Base-by-base conservation (phyloP, 92 coral and sea anemone genomes). In the Siderastrea siderea region DNA sequence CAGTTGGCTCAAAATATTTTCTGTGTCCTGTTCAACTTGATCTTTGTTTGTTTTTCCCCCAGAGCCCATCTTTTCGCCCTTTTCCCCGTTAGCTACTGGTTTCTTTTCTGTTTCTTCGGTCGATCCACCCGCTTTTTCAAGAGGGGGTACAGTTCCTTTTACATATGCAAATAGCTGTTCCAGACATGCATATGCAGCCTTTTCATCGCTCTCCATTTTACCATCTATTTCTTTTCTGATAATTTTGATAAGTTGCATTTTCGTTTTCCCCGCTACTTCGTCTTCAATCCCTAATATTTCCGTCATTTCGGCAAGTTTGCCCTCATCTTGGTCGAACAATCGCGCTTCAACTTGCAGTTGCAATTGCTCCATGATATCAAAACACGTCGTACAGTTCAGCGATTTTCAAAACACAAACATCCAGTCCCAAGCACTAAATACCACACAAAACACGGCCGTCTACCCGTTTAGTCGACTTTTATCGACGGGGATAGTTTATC, bases 151-250 rank as follows among this genome's bases (percentile, higher is more conserved):
- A 77, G 53, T 78, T 70, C 75, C 83, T 13, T 64, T 75, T 1
- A 88, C 67, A 5, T 26, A 19, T 0, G 87, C 70, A 12, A 88
- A 66, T 61, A 68, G 6, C 13, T 60, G 78, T 54, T 74, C 48
- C 6, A 88, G 83, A 57, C 79, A 81, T 74, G 65, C 5, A 7
- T 3, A 3, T 64, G 84, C 80, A 11, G 15, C 84, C 26, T 71
- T 88, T 67, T 88, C 91, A 67, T 48, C 72, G n/a, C 60, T 54
- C 12, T 74, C 83, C 74, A 81, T 72, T 67, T 80, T 67, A 1
- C 76, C 11, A 14, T 72, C 75, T 9, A 81, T 65, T 47, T 53
- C 77, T 81, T 67, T 88, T 51, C 67, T 77, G 76, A 63, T 84
- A 62, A 88, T 19, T 60, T 74, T 72, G 5, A 88, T 68, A 62